Base-by-base conservation (phyloP, 2,888 invertebrate species). In the Caradrina kadenii region DNA sequence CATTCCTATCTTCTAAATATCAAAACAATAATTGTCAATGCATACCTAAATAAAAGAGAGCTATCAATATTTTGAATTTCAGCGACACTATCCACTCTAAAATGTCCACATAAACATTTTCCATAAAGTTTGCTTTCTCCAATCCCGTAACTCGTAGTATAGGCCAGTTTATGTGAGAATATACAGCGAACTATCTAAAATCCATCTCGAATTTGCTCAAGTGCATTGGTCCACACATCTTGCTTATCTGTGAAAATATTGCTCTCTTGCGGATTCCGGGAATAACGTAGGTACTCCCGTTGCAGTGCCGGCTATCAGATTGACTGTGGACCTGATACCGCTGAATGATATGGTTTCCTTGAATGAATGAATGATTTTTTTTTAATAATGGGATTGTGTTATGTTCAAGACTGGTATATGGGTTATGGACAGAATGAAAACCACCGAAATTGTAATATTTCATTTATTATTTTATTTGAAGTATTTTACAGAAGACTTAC, bases 201-300 rank as follows among this genome's bases (percentile, higher is more conserved):
- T 80, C 77, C 65, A 80, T 84, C 72, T 76, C 70, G 73, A 76
- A 80, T 86, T 84, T 86, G 74, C 77, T 76, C 77, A 86, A 81
- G 79, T 86, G 85, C 85, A 83, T 80, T 78, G 79, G 79, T 66
- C 83, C 82, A 86, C 81, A 82, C 79, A 80, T 86, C 84, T 85
- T 82, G 71, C 84, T 85, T 86, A 86, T 81, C 86, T 79, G 63
- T 63, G 70, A 76, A 86, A 80, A 84, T 86, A 86, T 86, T 79
- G 73, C 79, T 60, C 82, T 81, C 81, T 56, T 59, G 85, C 70
- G 80, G 69, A 71, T 80, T 72, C 59, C 52, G 52, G 74, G 73
- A 77, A 80, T 76, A 81, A 73, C 68, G 71, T 75, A 73, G 55
- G 63, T 75, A 74, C 53, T 59, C 22, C 61, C 69, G 67, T 63